Evolutionary conservation across 2,888 invertebrate species (phyloP).

Genomic region (Drosophila suboccidentalis): DNA sequence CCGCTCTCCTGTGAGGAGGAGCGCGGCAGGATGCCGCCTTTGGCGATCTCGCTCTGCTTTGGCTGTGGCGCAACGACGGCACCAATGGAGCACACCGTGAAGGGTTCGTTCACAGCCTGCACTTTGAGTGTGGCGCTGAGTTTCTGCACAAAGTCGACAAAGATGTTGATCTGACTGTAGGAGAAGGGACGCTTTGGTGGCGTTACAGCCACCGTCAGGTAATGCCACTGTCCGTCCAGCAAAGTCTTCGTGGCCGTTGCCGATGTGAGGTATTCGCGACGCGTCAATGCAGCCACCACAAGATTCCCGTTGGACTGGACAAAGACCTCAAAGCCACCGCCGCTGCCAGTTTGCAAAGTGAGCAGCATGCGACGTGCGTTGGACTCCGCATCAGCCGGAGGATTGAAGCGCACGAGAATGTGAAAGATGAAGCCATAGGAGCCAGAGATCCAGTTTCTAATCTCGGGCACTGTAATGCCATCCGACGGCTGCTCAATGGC

Average conservation of each 20-base stretch:
- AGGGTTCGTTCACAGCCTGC: conserved; percentile 87
- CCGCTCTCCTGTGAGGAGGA: conserved; percentile 82
- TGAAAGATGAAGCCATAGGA: conserved; percentile 88
- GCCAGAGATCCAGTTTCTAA: conserved; percentile 87
- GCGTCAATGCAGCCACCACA: conserved; percentile 87
- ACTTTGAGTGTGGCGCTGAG: conserved; percentile 87
- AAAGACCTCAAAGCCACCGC: conserved; percentile 88
- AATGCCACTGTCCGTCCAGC: conserved; percentile 87
- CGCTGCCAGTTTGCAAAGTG: conserved; percentile 86
- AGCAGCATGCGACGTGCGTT: conserved; percentile 86
- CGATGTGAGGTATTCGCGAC: conserved; percentile 87
- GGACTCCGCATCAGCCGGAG: conserved; percentile 33
- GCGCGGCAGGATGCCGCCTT: conserved; percentile 64
- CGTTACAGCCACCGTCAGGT: conserved; percentile 86
- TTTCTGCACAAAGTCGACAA: conserved; percentile 87
- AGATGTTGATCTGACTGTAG: conserved; percentile 87
- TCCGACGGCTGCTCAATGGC: conserved; percentile 86
- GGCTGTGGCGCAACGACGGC: conserved; percentile 74
- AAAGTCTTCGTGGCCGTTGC: conserved; percentile 86
- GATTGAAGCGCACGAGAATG: conserved; percentile 87
- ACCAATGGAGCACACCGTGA: conserved; percentile 86
- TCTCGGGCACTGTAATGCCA: conserved; percentile 87
- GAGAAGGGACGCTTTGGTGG: conserved; percentile 87
- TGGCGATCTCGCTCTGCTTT: conserved; percentile 51
- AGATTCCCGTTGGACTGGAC: conserved; percentile 87